Conservation (phyloP, 37 sponge, comb jelly and placozoan species). For the Cladorhizidae sp. region DNA sequence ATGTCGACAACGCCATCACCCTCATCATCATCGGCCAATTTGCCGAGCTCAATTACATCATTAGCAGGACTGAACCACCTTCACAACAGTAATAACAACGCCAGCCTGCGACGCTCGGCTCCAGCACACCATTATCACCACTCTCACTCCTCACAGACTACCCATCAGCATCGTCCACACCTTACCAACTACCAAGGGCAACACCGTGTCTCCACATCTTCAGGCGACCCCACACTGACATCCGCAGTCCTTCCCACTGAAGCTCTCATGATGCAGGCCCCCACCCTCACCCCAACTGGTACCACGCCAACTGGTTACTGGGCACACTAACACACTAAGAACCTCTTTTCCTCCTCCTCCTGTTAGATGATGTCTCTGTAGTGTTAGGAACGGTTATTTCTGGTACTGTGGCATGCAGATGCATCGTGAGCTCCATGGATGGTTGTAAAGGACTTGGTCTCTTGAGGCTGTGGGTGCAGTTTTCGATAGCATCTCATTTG, state of each 20-base stretch:
- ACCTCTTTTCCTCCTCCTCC: no score
- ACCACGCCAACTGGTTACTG: background rate
- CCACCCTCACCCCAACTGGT: background rate
- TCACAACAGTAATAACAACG: background rate
- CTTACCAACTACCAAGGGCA: background rate
- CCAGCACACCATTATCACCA: background rate
- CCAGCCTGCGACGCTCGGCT: background rate
- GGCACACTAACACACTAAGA: background rate
- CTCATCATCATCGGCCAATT: background rate
- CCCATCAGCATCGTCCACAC: background rate
- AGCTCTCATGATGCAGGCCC: constrained; percentile 23
- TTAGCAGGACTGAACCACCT: background rate
- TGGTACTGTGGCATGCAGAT: no score
- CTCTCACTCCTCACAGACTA: background rate
- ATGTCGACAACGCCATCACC: background rate
- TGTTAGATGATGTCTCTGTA: no score
- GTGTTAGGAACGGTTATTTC: no score
- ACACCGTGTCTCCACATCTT: constrained; percentile 7
- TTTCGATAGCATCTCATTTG: no score
- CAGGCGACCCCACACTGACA: constrained; percentile 56
- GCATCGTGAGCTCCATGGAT: no score
- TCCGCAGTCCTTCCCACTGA: constrained; percentile 29
- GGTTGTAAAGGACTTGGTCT: no score
- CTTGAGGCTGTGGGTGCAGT: no score
- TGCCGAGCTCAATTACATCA: background rate